Conservation (phyloP, 2,113 vertebrate species). For the Salvator merianae region DNA sequence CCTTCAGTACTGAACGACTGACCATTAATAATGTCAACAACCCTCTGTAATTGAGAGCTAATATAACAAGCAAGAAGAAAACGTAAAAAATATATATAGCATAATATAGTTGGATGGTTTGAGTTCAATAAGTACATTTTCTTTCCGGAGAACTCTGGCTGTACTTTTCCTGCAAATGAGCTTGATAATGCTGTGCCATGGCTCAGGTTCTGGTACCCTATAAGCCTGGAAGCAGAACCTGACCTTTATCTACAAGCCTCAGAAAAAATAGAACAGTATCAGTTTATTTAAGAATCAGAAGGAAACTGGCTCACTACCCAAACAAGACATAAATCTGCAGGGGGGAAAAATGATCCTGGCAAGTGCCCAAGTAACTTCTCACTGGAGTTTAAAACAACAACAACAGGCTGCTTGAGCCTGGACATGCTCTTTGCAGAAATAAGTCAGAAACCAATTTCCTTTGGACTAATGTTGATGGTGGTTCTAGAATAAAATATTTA, state of each 20-base stretch:
- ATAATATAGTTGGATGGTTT: conserved; percentile 44
- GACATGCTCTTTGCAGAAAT: neutral
- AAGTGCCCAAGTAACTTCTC: conserved; percentile 50
- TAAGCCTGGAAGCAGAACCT: conserved; percentile 32
- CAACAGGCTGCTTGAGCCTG: neutral
- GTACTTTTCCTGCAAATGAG: conserved; percentile 62
- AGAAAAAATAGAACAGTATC: conserved; percentile 53
- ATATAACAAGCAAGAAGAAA: too few relatives aligned
- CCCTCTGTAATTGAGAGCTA: too few relatives aligned
- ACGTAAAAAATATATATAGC: too few relatives aligned
- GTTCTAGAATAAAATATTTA: neutral
- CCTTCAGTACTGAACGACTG: too few relatives aligned
- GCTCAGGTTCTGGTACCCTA: conserved; percentile 48
- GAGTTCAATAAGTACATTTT: conserved; percentile 42
- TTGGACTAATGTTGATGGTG: neutral
- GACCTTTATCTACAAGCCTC: conserved; percentile 57
- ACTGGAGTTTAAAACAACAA: conserved; percentile 21
- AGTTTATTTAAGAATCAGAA: conserved; percentile 62
- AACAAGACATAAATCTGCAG: conserved; percentile 57
- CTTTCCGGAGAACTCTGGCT: conserved; percentile 36
- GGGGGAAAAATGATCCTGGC: conserved; percentile 52
- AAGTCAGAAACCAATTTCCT: neutral
- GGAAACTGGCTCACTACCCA: conserved; percentile 67
- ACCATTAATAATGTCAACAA: too few relatives aligned
- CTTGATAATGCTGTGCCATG: conserved; percentile 52